Base-by-base conservation (phyloP, 2,888 invertebrate species). In the Anticlea derivata region DNA sequence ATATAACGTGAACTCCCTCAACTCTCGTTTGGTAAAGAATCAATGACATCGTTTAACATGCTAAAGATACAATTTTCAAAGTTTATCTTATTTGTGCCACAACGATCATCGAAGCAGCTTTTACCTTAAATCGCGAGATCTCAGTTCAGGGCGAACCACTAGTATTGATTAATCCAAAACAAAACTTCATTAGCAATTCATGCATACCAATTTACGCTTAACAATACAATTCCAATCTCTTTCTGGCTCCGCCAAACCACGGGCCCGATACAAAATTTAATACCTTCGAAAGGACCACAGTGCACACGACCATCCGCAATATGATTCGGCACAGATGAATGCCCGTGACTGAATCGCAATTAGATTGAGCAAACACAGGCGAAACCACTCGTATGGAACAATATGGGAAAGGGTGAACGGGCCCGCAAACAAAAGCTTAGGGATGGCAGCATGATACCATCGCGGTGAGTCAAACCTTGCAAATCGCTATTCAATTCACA, bases 361-460 rank as follows among this genome's bases (percentile, higher is more conserved):
- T 88, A 88, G 84, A 87, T 85, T 83, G 83, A 78, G 78, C 87
- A 88, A 88, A 88, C 85, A 85, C 70, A 79, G 49, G 53, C 70
- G 75, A 73, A 78, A 73, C 80, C 86, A 80, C 80, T 84, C 85
- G 73, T 63, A 69, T 70, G 80, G 78, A 85, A 89, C 86, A 86
- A 86, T 86, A 85, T 80, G 82, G 80, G 83, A 77, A 83, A 80
- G 83, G 84, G 83, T 80, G 75, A 75, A 70, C 68, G 65, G 54
- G 66, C 60, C 70, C 71, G 70, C 79, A 80, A 80, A 86, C 86
- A 86, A 85, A 80, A 75, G 79, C 75, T 47, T 40, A 60, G 61
- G 61, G 61, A 51, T 60, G 55, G 34, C 40, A 24, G 38, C 40
- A 29, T 57, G 56, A 31, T 54, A 57, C 50, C 45, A 50, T 49